Evolutionary conservation across 1,140 invertebrate genomes (phyloP).

Genomic region (Agrypnia vestita): DNA sequence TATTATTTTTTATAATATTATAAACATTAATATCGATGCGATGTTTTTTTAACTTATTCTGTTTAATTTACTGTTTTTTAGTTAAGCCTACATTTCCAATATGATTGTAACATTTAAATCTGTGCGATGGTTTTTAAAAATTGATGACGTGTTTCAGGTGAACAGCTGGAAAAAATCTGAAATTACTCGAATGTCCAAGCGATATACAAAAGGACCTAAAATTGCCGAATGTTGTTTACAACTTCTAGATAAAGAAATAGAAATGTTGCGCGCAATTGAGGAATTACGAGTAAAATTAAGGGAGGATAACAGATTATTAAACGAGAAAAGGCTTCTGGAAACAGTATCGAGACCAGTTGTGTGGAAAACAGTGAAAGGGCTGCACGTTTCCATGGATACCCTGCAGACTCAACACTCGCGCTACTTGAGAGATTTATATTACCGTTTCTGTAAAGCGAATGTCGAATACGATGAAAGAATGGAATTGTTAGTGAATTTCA

Average conservation of each 20-base stretch:
- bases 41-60: not conserved
- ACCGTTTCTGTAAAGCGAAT: constrained; percentile 71
- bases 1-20: too few species aligned
- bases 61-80: constrained; percentile 6
- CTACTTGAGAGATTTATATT: constrained; percentile 75
- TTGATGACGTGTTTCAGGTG: constrained; percentile 65
- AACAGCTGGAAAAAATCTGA: constrained; percentile 78
- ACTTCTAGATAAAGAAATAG: constrained; percentile 78
- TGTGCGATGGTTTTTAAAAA: too few species aligned
- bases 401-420: constrained; percentile 78
- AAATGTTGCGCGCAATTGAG: constrained; percentile 77
- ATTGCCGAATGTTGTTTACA: constrained; percentile 74
- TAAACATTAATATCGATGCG: too few species aligned
- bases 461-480: constrained; percentile 72
- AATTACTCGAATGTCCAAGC: constrained; percentile 73
- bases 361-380: constrained; percentile 76
- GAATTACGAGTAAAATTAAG: constrained; percentile 73
- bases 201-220: constrained; percentile 74
- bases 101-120: too few species aligned
- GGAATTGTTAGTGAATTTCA: constrained; percentile 74
- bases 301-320: constrained; percentile 72
- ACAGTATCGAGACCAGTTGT: constrained; percentile 76
- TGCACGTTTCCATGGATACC: constrained; percentile 77
- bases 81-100: too few species aligned
- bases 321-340: constrained; percentile 75